Conservation (phyloP, 2,113 vertebrate species). For the Crypturellus undulatus region DNA sequence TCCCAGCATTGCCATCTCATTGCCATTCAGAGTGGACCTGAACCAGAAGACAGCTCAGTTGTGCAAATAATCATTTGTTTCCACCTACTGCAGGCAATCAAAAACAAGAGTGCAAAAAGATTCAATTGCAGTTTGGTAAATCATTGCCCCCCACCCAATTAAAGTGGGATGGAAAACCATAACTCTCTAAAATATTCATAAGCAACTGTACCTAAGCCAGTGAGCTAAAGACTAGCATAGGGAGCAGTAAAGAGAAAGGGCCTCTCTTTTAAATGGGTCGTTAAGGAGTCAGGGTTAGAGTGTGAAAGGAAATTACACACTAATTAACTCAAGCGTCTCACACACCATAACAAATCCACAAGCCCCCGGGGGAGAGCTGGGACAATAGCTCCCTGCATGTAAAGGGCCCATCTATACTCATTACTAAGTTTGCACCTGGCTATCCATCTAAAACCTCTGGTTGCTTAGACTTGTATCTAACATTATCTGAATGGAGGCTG, state of each 20-base stretch:
- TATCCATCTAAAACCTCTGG: constrained; percentile 35
- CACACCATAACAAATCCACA: constrained; percentile 25
- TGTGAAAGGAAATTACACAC: constrained; percentile 64
- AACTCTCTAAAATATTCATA: constrained; percentile 66
- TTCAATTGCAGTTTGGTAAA: constrained; percentile 35
- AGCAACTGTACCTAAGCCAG: constrained; percentile 36
- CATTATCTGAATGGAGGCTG: neutral
- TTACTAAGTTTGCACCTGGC: constrained; percentile 59
- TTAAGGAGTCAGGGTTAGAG: constrained; percentile 63
- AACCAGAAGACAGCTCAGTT: neutral
- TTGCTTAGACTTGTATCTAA: neutral
- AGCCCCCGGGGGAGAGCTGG: constrained; percentile 30
- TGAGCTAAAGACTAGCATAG: constrained; percentile 46
- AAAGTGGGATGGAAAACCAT: constrained; percentile 44
- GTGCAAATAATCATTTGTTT: constrained; percentile 3
- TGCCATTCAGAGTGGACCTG: neutral
- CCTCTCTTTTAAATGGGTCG: constrained; percentile 63
- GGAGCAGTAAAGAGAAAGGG: constrained; percentile 65
- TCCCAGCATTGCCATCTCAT: neutral
- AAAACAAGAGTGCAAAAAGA: constrained; percentile 17
- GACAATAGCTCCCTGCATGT: constrained; percentile 43
- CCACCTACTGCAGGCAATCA: neutral
- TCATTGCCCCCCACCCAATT: constrained; percentile 2
- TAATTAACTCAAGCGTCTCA: constrained; percentile 64
- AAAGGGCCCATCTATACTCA: constrained; percentile 43